These are phyloP conservation scores for Mastacembelus armatus DNA, from an alignment of 2,797 vertebrate genomes.

Conservation along the genomic window DNA sequence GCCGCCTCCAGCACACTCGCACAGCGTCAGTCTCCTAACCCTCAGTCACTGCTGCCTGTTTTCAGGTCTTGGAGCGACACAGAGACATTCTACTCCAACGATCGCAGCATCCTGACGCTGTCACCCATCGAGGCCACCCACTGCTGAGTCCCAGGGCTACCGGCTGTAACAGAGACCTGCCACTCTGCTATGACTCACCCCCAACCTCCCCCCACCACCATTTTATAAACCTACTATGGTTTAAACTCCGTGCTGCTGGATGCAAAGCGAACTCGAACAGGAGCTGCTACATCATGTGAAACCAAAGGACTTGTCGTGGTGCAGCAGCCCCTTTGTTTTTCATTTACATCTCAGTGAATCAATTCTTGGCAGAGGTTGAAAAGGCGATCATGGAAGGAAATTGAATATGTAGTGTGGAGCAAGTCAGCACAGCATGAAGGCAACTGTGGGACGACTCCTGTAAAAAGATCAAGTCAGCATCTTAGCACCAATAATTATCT, in stretches of 20 bases:
- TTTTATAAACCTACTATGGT: slow-evolving; percentile 24
- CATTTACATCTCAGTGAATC: slow-evolving; percentile 8
- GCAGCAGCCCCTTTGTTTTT: slow-evolving; percentile 5
- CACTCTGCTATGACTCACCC: slow-evolving; percentile 12
- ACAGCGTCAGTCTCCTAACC: slow-evolving; percentile 59
- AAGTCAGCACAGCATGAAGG: not conserved
- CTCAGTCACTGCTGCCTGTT: slow-evolving; percentile 85
- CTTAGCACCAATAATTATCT: not conserved
- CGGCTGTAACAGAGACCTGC: slow-evolving; percentile 28
- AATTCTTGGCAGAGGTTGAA: not conserved
- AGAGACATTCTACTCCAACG: slow-evolving; percentile 93
- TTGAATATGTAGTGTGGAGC: not conserved
- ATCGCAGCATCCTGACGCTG: slow-evolving; percentile 96
- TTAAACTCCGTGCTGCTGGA: slow-evolving; percentile 16
- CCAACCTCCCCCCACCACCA: not conserved
- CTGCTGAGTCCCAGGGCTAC: slow-evolving; percentile 75
- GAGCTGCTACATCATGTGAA: slow-evolving; percentile 19
- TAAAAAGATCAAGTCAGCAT: not conserved
- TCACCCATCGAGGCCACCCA: slow-evolving; percentile 89
- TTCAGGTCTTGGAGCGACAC: slow-evolving; percentile 94
- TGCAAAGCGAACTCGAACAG: slow-evolving; percentile 11
- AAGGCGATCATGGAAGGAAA: slow-evolving; percentile 20
- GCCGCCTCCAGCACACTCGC: not conserved
- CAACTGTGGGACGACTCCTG: slow-evolving; percentile 18
- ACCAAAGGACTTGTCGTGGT: slow-evolving; percentile 42